Evolutionary conservation across 1,140 invertebrate genomes (phyloP), one percentile per base, ranked within the genome.

Genomic region (Branchinecta lynchi): DNA sequence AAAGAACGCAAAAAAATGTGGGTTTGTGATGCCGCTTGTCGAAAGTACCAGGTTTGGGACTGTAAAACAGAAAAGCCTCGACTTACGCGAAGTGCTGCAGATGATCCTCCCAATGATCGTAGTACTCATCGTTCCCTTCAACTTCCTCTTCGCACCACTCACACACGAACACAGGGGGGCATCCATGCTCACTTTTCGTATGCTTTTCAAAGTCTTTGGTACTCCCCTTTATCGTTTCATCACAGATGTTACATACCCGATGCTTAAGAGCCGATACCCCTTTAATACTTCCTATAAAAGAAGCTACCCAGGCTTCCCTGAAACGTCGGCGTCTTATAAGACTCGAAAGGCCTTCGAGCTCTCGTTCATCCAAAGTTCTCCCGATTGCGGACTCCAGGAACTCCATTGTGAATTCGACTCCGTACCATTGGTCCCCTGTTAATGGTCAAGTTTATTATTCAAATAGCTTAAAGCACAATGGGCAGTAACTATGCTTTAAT

Each of bases 61-160:
- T 32, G 32, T 32, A 5, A 32, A 32, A 32, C 32, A 32, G 5
- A 32, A 32, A 3, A 32, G 32, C 32, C 32, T 60, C 17, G 17
- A 60, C 51, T 60, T 60, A 60, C 51, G 51, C 51, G 17, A 15
- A 60, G 51, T 60, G 51, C 12, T 12, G 17, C 12, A 60, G 51
- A 60, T 60, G 51, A 60, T 60, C 51, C 6, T 60, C 51, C 51
- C 51, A 60, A 60, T 60, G 51, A 60, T 60, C 51, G 17, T 60
- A 60, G 17, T 60, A 60, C 12, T 60, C 51, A 60, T 60, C 51
- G 6, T 12, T 20, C 2, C 51, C 17, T 12, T 12, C 12, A 3
- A 60, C 17, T 15, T 60, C 51, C 51, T 15, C 12, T 12, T 20
- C 51, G 17, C 51, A 60, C 51, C 12, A 12, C 6, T 60, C 51